phyloP scores from a whole-genome alignment of 23 tunicate genomes.

The Clavelina lepadiformis region DNA sequence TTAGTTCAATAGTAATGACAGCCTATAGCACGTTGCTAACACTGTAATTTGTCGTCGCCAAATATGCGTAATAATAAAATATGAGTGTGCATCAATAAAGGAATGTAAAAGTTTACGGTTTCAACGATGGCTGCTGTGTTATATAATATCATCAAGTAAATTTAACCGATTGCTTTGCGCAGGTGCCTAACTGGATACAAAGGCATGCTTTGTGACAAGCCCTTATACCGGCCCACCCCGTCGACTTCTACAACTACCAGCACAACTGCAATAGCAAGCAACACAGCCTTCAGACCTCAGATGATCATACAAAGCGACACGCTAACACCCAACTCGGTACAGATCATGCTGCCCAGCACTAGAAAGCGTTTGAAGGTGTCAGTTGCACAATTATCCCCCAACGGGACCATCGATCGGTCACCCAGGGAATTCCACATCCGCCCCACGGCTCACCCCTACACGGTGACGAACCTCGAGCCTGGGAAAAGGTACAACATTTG shows the following conservation, averaged over 20 bases:
- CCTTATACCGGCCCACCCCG: not conserved
- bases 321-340: slow-evolving; percentile 43
- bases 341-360: slow-evolving; percentile 39
- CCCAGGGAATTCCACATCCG: slow-evolving; percentile 17
- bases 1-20: too few relatives aligned
- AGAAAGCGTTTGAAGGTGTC: slow-evolving; percentile 30
- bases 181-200: slow-evolving; percentile 55
- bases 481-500: slow-evolving; percentile 71
- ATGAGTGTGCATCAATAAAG: too few relatives aligned
- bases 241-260: not conserved
- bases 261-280: not conserved
- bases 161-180: too few relatives aligned
- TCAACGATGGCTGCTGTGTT: too few relatives aligned
- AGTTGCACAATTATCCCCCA: slow-evolving; percentile 5
- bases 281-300: slow-evolving; percentile 1
- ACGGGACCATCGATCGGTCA: slow-evolving; percentile 1
- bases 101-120: too few relatives aligned
- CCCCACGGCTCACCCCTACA: slow-evolving; percentile 29
- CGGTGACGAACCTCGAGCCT: slow-evolving; percentile 26
- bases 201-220: slow-evolving; percentile 31
- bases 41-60: too few relatives aligned
- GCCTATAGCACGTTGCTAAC: too few relatives aligned
- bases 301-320: slow-evolving; percentile 24
- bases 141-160: too few relatives aligned
- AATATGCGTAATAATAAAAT: too few relatives aligned